Evolutionary conservation across 2,888 invertebrate genomes (phyloP).

Genomic region (Hypsopygia costalis): DNA sequence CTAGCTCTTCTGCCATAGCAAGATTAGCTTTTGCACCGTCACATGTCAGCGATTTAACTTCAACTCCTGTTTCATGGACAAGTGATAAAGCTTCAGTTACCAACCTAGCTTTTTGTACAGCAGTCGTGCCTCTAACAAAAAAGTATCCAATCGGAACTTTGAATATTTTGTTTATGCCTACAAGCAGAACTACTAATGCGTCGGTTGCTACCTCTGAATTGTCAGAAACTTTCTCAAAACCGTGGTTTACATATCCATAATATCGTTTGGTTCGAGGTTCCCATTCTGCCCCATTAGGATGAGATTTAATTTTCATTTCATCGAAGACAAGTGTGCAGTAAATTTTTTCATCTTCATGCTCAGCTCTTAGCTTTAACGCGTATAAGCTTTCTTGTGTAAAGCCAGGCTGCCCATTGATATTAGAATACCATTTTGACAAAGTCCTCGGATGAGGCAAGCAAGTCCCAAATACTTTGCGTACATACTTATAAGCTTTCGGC

Average conservation of each 20-base stretch:
- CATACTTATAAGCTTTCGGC: not conserved
- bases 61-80: not conserved
- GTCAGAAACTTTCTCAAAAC: not conserved
- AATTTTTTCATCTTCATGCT: not conserved
- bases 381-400: not conserved
- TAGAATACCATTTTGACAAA: not conserved
- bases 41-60: not conserved
- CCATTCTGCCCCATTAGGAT: not conserved
- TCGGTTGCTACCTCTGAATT: not conserved
- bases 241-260: not conserved
- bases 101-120: not conserved
- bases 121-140: not conserved
- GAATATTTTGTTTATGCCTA: not conserved
- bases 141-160: not conserved
- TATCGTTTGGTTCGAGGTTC: not conserved
- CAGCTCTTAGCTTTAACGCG: not conserved
- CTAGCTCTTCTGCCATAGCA: slow-evolving; percentile 17
- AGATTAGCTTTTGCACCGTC: not conserved
- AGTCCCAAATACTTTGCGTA: not conserved
- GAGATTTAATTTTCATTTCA: not conserved
- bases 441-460: not conserved
- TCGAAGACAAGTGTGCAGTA: not conserved
- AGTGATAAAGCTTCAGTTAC: not conserved
- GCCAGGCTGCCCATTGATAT: not conserved
- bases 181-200: not conserved